Evolutionary conservation across 1,140 invertebrate genomes (phyloP).

Genomic region (Druon quercuslanigerum): DNA sequence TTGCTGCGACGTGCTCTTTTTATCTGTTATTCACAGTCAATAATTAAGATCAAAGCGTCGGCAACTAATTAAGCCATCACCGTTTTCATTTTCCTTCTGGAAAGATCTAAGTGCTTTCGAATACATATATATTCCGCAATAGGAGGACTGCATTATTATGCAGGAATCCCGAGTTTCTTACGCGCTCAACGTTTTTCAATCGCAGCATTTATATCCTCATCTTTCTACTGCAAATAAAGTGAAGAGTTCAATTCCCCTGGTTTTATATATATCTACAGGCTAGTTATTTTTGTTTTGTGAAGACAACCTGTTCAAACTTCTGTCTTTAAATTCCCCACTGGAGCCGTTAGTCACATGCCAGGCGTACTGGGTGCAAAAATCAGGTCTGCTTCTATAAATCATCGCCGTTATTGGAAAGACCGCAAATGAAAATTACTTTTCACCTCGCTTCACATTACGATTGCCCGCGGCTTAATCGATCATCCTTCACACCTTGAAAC

Average conservation of each 20-base stretch:
- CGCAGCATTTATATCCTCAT: background rate
- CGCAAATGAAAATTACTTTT: constrained; percentile 28
- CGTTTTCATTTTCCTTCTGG: too few relatives aligned
- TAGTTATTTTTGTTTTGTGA: background rate
- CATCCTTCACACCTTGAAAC: background rate
- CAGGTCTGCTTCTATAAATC: constrained; percentile 18
- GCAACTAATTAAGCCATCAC: too few relatives aligned
- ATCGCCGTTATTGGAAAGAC: constrained; percentile 25
- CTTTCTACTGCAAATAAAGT: constrained; percentile 7
- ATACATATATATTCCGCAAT: too few relatives aligned
- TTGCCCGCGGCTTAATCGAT: constrained; percentile 17
- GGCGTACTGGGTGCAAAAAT: constrained; percentile 21
- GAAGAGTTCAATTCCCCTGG: background rate
- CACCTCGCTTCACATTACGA: constrained; percentile 16
- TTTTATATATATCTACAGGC: background rate
- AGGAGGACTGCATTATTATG: background rate
- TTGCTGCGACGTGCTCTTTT: too few relatives aligned
- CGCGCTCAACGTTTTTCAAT: background rate
- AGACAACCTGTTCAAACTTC: constrained; percentile 22
- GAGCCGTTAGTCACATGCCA: constrained; percentile 15
- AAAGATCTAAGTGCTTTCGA: too few relatives aligned
- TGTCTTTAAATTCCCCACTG: constrained; percentile 10
- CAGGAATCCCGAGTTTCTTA: constrained; percentile 13
- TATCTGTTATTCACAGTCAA: too few relatives aligned
- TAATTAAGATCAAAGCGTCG: too few relatives aligned